phyloP scores from a whole-genome alignment of 2,797 vertebrate genomes.

The Scleropages formosus region DNA sequence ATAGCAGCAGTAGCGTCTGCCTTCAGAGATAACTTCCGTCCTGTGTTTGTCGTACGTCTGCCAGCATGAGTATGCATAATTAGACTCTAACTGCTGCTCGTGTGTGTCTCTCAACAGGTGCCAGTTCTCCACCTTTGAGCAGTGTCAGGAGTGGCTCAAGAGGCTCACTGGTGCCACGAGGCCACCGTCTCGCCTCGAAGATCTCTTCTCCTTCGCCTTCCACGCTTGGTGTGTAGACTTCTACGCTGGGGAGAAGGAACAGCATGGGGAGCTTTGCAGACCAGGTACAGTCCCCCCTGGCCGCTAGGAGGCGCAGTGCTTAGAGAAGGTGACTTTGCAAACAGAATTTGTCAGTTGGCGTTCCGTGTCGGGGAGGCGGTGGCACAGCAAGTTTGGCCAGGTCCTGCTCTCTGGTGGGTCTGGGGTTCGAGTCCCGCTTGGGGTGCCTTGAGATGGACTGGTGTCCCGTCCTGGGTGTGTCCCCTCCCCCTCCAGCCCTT shows the following conservation, averaged over 20 bases:
- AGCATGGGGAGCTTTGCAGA: slow-evolving; percentile 88
- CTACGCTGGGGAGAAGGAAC: slow-evolving; percentile 91
- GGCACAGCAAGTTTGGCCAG: no score
- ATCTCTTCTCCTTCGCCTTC: slow-evolving; percentile 95
- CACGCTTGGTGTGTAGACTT: slow-evolving; percentile 95
- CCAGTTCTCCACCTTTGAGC: slow-evolving; percentile 93
- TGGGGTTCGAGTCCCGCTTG: no score
- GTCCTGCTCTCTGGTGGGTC: no score
- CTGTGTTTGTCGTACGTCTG: not conserved
- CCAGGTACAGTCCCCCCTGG: slow-evolving; percentile 72
- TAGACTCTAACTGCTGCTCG: not conserved
- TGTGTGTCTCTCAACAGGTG: slow-evolving; percentile 68
- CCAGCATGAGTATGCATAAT: not conserved
- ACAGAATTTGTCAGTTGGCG: not conserved
- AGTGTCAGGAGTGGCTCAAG: slow-evolving; percentile 96
- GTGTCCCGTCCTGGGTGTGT: no score
- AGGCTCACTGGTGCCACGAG: slow-evolving; percentile 77
- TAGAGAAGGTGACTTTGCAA: not conserved
- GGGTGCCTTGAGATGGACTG: no score
- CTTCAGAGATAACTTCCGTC: not conserved
- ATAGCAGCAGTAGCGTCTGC: not conserved
- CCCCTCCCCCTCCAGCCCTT: no score
- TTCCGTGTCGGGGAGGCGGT: no score
- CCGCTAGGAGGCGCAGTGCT: not conserved
- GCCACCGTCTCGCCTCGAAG: slow-evolving; percentile 86